Percentiles rank a stretch among this genome's conserved stretches.
Conservation (phyloP, 2,888 invertebrate species). For the Orchesellides sinensis region DNA sequence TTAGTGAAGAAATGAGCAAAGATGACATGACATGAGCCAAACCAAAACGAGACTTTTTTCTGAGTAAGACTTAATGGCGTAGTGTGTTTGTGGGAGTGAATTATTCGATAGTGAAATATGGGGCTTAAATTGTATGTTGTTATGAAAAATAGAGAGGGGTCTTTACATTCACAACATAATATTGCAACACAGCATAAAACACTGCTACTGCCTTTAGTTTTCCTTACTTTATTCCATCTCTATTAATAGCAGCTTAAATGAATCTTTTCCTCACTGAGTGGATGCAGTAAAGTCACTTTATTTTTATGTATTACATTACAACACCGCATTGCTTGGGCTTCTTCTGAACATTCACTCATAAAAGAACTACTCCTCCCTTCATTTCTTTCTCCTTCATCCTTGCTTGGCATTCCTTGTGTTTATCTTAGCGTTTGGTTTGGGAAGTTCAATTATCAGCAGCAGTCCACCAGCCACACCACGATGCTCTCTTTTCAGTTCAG, state of each 20-base stretch:
- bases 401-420: background rate
- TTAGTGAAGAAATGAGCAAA: background rate
- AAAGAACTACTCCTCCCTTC: background rate
- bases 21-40: background rate
- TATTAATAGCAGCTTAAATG: constrained; percentile 20
- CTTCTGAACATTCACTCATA: no score
- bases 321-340: no score
- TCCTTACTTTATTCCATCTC: background rate
- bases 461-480: background rate
- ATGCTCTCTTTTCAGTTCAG: background rate
- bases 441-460: background rate
- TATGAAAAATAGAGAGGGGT: background rate
- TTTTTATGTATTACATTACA: no score
- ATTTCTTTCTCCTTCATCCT: background rate
- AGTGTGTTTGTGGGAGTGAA: background rate
- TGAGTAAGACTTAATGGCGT: background rate
- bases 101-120: no score
- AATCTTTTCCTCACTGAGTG: background rate
- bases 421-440: no score
- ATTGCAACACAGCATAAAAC: background rate
- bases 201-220: background rate
- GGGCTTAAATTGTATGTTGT: background rate
- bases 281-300: background rate
- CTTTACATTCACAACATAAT: background rate
- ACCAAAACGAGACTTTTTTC: background rate